These are phyloP conservation scores for Drosophila rhopaloa DNA, from an alignment of 1,140 invertebrate species.

Conservation along the genomic window DNA sequence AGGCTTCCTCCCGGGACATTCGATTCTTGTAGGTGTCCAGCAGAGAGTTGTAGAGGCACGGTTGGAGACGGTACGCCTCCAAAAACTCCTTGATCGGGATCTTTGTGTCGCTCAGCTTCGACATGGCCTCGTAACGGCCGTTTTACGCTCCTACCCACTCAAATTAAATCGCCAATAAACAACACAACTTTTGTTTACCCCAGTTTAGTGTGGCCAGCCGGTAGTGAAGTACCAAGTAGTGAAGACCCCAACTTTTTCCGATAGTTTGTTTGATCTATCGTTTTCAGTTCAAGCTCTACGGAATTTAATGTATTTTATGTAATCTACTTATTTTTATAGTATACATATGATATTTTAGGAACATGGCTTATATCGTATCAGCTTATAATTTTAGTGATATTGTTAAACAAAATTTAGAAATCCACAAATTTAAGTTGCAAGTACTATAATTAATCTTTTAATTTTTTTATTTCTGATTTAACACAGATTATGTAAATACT, in stretches of 20 bases:
- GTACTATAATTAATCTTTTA: too few relatives aligned
- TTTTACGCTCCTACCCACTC: constrained; percentile 4
- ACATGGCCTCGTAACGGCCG: constrained; percentile 36
- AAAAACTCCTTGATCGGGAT: constrained; percentile 77
- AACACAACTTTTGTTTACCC: constrained; percentile 29
- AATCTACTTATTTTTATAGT: too few relatives aligned
- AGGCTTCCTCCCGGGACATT: constrained; percentile 71
- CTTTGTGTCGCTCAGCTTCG: constrained; percentile 63
- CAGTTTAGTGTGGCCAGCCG: constrained; percentile 7
- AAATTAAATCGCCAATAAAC: constrained; percentile 9
- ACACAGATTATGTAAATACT: too few relatives aligned
- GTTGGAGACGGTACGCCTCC: constrained; percentile 75
- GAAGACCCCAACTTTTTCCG: neutral
- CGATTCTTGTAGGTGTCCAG: constrained; percentile 79
- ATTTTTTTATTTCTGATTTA: too few relatives aligned
- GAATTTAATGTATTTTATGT: too few relatives aligned
- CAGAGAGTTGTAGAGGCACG: constrained; percentile 78
- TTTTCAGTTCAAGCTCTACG: neutral
- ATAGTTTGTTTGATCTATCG: neutral
- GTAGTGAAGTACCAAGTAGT: neutral
- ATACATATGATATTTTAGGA: too few relatives aligned
- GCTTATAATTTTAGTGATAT: too few relatives aligned
- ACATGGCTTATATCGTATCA: too few relatives aligned
- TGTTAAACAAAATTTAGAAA: too few relatives aligned
- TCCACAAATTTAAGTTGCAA: too few relatives aligned